Percentiles rank a stretch among this genome's conserved stretches.
These are phyloP conservation scores for Aphrophora alni DNA, from an alignment of 2,888 invertebrate genomes.

Conservation along the genomic window DNA sequence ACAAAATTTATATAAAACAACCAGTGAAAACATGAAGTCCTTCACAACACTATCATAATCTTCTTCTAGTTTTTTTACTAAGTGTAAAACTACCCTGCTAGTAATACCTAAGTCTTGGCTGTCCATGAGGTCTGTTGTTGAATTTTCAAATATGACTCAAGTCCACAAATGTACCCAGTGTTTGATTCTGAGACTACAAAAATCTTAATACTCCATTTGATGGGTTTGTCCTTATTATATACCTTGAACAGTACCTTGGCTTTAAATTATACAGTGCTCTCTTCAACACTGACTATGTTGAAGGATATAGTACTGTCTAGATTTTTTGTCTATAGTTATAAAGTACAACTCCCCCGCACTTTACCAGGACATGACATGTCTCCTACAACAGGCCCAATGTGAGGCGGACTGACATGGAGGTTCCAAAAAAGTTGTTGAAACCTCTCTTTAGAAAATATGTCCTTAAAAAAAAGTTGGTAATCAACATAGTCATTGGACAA, in stretches of 20 bases:
- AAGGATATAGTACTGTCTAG: constrained; percentile 14
- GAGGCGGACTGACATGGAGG: constrained; percentile 12
- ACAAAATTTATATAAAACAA: background rate
- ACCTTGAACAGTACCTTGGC: constrained; percentile 9
- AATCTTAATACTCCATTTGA: constrained; percentile 21
- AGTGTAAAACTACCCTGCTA: constrained; percentile 7
- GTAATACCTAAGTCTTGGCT: constrained; percentile 7
- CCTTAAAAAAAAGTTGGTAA: constrained; percentile 8
- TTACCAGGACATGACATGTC: constrained; percentile 11
- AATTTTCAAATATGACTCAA: constrained; percentile 10
- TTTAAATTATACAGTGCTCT: constrained; percentile 25
- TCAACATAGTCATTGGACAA: constrained; percentile 18
- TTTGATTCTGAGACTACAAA: constrained; percentile 22
- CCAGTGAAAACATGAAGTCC: constrained; percentile 10
- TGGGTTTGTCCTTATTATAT: constrained; percentile 24
- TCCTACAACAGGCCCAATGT: constrained; percentile 12
- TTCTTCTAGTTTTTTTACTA: constrained; percentile 14
- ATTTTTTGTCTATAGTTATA: constrained; percentile 25
- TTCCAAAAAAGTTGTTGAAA: constrained; percentile 29
- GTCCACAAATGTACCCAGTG: constrained; percentile 18
- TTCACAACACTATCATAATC: constrained; percentile 4
- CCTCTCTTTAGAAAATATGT: constrained; percentile 22
- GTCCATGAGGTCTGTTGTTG: constrained; percentile 20
- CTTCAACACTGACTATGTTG: constrained; percentile 12
- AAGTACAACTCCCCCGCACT: constrained; percentile 22